Conservation (phyloP, 2,113 vertebrate genomes). For the Muntiacus reevesi region DNA sequence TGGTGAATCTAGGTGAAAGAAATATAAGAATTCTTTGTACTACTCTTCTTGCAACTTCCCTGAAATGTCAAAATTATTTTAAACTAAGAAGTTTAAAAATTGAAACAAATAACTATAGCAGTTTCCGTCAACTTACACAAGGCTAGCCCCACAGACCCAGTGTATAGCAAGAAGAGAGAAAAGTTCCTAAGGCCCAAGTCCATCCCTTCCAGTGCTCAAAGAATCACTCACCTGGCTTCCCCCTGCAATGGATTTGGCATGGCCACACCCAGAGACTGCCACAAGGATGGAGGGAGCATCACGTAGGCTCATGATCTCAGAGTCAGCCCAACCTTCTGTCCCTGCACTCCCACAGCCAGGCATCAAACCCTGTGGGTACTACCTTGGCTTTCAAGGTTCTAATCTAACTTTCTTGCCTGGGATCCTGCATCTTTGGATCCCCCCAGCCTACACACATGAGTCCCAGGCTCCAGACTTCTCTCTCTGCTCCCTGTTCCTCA, state of each 20-base stretch:
- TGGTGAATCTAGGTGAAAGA: neutral
- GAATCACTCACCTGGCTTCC: neutral
- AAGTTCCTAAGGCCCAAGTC: neutral
- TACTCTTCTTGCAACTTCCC: neutral
- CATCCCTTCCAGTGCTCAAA: neutral
- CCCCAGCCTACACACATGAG: no score
- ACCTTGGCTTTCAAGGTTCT: neutral
- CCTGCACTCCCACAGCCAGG: neutral
- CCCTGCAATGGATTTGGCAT: neutral
- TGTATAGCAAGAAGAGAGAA: accelerated
- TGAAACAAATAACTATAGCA: neutral
- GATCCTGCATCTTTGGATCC: neutral
- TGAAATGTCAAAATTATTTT: neutral
- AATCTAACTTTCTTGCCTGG: neutral
- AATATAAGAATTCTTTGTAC: neutral
- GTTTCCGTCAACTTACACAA: neutral
- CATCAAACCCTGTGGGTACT: no score
- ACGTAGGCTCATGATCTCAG: neutral
- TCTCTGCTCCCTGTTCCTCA: neutral
- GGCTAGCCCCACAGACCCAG: neutral
- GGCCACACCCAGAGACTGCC: accelerated
- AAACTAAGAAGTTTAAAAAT: neutral
- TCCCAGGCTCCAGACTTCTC: neutral
- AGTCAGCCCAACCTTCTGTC: neutral
- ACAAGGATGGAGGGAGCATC: neutral